phyloP scores from a whole-genome alignment of 2,888 invertebrate species.

The Heliconius erato region DNA sequence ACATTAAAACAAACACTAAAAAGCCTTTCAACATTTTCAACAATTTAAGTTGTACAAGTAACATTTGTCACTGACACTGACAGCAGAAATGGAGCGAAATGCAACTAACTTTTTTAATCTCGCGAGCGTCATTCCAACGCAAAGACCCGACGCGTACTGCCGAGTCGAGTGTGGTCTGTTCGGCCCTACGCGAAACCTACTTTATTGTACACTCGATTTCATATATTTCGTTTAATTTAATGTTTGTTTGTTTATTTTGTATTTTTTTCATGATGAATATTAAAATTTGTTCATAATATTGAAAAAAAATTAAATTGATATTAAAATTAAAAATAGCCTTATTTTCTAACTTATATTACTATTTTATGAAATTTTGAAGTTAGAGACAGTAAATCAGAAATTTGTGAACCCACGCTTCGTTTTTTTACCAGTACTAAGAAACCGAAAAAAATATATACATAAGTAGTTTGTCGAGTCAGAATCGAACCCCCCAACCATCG shows the following conservation, averaged over 20 bases:
- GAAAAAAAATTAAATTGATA: not conserved
- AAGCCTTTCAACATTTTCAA: conserved; percentile 47
- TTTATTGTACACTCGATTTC: conserved; percentile 33
- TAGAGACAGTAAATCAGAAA: not conserved
- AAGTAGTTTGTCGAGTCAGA: not conserved
- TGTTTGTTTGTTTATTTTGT: not conserved
- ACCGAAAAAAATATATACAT: not conserved
- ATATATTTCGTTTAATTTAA: not conserved
- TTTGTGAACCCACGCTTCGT: not conserved
- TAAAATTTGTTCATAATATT: not conserved
- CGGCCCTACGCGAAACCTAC: conserved; percentile 44
- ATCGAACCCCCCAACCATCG: not conserved
- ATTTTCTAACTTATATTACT: not conserved
- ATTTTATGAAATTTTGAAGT: not conserved
- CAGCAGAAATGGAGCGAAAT: conserved; percentile 57
- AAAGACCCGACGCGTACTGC: conserved; percentile 61
- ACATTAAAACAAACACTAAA: conserved; percentile 43
- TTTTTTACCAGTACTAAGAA: not conserved
- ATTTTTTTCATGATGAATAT: not conserved
- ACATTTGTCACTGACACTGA: conserved; percentile 49
- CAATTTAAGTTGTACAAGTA: conserved; percentile 47
- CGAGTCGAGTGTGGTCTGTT: conserved; percentile 42
- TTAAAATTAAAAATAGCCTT: not conserved
- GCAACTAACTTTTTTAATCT: conserved; percentile 52
- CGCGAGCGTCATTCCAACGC: conserved; percentile 56